Conservation (phyloP, 2,113 vertebrate genomes). For the Vulpes lagopus region DNA sequence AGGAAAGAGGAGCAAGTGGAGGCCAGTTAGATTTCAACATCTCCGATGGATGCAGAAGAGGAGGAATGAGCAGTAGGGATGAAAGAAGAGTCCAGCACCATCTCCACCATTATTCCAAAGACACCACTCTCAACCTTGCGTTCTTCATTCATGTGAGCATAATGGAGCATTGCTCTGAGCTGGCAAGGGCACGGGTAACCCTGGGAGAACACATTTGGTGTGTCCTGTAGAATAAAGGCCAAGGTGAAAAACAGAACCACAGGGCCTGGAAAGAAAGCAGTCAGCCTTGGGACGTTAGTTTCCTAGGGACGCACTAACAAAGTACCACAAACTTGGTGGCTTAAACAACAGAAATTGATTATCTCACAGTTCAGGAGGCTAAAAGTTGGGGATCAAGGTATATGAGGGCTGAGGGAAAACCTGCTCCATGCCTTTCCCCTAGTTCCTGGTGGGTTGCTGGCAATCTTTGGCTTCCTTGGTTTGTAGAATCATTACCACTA, state of each 20-base stretch:
- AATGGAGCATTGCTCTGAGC: not conserved
- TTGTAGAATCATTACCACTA: not conserved
- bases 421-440: not conserved
- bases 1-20: slow-evolving; percentile 66
- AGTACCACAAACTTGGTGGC: not conserved
- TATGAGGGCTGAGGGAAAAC: not conserved
- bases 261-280: not conserved
- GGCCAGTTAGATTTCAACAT: slow-evolving; percentile 70
- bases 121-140: not conserved
- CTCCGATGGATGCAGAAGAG: not conserved
- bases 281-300: not conserved
- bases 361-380: not conserved
- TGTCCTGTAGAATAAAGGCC: not conserved
- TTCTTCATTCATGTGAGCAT: not conserved
- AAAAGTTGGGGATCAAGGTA: not conserved
- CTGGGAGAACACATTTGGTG: not conserved
- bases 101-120: not conserved
- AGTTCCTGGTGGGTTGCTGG: not conserved
- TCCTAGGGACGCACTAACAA: not conserved
- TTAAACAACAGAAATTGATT: not conserved
- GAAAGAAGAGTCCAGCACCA: not conserved
- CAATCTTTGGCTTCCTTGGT: not conserved
- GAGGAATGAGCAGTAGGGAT: not conserved
- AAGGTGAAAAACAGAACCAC: not conserved
- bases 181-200: not conserved